A percentile compares a stretch with the other conserved stretches of the same genome.
Evolutionary conservation across 2,888 invertebrate genomes (phyloP).

Genomic region (Synanthedon andrenaeformis): DNA sequence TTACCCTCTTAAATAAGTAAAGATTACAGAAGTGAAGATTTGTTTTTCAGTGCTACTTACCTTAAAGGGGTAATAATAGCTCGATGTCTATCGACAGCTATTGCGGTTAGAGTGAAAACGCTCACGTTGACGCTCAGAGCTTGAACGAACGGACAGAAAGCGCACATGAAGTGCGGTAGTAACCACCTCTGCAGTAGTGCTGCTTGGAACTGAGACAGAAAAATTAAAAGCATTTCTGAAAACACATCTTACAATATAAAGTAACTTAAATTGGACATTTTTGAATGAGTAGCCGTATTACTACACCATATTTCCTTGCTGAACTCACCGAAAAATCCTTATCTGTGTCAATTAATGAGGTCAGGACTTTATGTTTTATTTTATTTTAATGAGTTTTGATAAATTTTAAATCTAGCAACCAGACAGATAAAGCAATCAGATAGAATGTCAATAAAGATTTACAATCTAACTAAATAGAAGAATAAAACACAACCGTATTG

Average conservation of each 20-base stretch:
- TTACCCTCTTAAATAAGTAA: neutral
- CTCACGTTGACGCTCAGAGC: constrained; percentile 89
- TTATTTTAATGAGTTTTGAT: too few relatives aligned
- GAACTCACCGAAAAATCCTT: too few relatives aligned
- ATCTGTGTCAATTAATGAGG: too few relatives aligned
- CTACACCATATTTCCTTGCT: too few relatives aligned
- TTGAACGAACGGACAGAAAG: constrained; percentile 90
- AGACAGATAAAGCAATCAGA: too few relatives aligned
- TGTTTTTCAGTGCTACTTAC: constrained; percentile 40
- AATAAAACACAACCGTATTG: too few relatives aligned
- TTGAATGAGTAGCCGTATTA: too few relatives aligned
- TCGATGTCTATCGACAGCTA: constrained; percentile 87
- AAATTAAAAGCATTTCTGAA: neutral
- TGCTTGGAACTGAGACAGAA: constrained; percentile 80
- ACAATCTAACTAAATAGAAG: too few relatives aligned
- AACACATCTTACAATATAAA: neutral
- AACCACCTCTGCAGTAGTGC: constrained; percentile 89
- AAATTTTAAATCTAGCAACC: too few relatives aligned
- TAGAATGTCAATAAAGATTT: too few relatives aligned
- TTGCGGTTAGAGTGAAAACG: constrained; percentile 87
- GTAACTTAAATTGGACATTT: neutral
- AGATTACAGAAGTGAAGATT: too few relatives aligned
- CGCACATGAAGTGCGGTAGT: constrained; percentile 87
- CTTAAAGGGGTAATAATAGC: constrained; percentile 81
- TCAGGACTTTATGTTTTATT: too few relatives aligned